phyloP scores from a whole-genome alignment of 2,113 vertebrate genomes.

The Dolichotis patagonum region DNA sequence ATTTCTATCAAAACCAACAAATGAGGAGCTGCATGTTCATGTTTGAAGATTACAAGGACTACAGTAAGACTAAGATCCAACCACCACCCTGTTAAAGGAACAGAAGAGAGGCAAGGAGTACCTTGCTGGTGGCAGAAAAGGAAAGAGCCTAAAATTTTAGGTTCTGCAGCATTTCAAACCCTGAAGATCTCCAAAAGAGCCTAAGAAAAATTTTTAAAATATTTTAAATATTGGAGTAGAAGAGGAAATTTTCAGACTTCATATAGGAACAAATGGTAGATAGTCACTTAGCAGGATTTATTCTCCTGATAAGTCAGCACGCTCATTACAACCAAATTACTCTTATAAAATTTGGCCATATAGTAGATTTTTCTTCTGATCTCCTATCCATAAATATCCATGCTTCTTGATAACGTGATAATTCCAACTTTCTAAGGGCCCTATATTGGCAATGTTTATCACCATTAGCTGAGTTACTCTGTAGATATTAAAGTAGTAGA shows the following conservation, averaged over 20 bases:
- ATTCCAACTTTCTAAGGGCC: conserved; percentile 12
- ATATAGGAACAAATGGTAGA: neutral
- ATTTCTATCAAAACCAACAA: conserved; percentile 14
- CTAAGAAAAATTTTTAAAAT: neutral
- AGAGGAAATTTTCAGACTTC: neutral
- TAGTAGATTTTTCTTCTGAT: conserved; percentile 37
- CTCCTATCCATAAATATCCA: neutral
- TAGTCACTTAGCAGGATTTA: neutral
- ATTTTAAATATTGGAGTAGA: neutral
- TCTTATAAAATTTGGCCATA: neutral
- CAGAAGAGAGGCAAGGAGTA: neutral
- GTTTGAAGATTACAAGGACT: neutral
- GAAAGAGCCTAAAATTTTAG: neutral
- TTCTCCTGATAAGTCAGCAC: neutral
- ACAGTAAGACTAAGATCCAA: neutral
- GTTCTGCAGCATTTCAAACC: neutral
- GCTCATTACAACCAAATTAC: neutral
- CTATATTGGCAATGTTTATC: neutral
- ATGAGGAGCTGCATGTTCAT: neutral
- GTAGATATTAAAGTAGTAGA: neutral
- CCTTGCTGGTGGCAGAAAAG: neutral
- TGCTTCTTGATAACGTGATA: conserved; percentile 18
- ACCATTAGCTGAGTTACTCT: neutral
- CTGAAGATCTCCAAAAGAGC: neutral
- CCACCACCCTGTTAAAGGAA: neutral